These are phyloP conservation scores for Burhinus oedicnemus DNA, from an alignment of 2,113 vertebrate species.

Conservation along the genomic window DNA sequence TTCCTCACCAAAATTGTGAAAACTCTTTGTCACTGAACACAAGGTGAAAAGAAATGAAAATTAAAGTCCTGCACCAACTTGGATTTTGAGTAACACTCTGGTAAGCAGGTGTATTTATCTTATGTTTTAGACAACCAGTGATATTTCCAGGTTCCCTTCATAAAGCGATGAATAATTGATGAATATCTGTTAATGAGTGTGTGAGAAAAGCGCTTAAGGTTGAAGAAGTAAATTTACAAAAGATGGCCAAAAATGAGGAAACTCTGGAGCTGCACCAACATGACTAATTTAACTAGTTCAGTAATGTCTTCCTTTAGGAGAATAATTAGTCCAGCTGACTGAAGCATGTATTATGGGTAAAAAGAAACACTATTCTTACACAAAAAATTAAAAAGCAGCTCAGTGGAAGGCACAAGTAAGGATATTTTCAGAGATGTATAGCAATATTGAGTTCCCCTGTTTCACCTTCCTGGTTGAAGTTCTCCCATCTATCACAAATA, in stretches of 20 bases:
- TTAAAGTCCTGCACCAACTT: neutral
- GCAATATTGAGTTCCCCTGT: neutral
- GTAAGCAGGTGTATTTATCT: neutral
- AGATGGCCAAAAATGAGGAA: neutral
- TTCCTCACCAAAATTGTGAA: neutral
- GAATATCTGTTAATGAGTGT: neutral
- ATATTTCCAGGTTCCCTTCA: neutral
- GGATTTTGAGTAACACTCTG: neutral
- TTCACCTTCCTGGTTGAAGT: neutral
- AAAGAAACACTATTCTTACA: neutral
- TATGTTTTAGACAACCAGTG: neutral
- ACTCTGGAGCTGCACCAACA: neutral
- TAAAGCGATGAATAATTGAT: neutral
- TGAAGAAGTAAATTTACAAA: neutral
- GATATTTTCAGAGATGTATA: neutral
- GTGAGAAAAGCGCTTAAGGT: neutral
- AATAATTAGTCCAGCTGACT: neutral
- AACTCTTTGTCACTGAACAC: neutral
- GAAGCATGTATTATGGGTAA: neutral
- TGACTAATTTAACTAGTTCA: neutral
- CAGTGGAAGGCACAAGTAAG: neutral
- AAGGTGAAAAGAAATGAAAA: neutral
- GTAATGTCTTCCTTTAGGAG: neutral
- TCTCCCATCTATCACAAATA: neutral
- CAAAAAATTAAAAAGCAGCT: neutral